Conservation (phyloP, 2,113 vertebrate species). For the Theristicus caerulescens region DNA sequence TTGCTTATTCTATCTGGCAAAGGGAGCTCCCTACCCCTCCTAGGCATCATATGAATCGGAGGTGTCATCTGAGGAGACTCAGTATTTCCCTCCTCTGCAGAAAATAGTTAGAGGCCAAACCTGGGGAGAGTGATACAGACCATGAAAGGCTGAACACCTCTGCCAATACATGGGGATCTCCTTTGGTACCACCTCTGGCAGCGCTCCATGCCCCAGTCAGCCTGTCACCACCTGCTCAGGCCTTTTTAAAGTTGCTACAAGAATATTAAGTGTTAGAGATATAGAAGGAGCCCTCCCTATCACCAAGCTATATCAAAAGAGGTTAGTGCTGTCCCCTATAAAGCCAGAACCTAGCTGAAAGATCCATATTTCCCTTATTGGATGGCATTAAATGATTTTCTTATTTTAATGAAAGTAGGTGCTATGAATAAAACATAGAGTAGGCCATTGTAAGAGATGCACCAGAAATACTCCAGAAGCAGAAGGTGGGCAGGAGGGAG, state of each 20-base stretch:
- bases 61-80: not conserved
- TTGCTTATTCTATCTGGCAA: not conserved
- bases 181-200: not conserved
- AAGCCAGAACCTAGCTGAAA: not conserved
- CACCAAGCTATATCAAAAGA: not conserved
- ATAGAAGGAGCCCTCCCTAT: not conserved
- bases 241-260: not conserved
- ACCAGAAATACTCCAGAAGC: not conserved
- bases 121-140: not conserved
- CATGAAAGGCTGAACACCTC: not conserved
- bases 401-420: not conserved
- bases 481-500: not conserved
- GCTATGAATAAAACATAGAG: not conserved
- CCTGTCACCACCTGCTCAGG: not conserved
- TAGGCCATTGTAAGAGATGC: not conserved
- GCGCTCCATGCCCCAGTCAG: rapidly evolving
- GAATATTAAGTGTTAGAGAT: not conserved
- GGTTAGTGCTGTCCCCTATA: not conserved
- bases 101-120: not conserved
- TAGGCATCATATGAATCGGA: not conserved
- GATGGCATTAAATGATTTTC: not conserved
- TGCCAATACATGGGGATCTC: not conserved
- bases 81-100: not conserved
- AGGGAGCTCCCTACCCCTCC: not conserved
- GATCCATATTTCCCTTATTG: not conserved